Conservation (phyloP, 2,888 invertebrate genomes). For the Andrena bucephala region DNA sequence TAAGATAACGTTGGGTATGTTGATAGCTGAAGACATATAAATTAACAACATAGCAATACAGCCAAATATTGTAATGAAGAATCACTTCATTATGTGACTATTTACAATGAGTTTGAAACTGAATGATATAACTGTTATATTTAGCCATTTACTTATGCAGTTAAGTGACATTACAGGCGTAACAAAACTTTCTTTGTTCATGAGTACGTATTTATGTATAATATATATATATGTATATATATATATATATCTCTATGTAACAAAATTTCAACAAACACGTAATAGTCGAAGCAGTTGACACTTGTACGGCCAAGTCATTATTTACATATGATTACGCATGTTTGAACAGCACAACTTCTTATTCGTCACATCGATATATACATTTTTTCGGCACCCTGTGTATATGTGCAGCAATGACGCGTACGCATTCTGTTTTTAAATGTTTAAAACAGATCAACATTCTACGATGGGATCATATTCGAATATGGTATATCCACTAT, state of each 20-base stretch:
- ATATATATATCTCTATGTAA: not conserved
- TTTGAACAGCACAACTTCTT: not conserved
- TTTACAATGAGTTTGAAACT: not conserved
- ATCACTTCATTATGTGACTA: not conserved
- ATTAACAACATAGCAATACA: not conserved
- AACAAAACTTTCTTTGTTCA: not conserved
- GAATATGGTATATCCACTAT: not conserved
- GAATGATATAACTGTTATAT: not conserved
- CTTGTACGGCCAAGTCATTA: not conserved
- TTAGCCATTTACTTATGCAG: not conserved
- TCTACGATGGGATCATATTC: not conserved
- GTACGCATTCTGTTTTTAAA: not conserved
- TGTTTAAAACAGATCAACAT: not conserved
- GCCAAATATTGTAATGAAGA: not conserved
- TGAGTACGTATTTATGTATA: not conserved
- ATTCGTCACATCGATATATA: not conserved
- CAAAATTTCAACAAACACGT: not conserved
- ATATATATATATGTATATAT: not conserved
- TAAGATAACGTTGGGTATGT: conserved; percentile 57
- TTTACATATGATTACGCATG: not conserved
- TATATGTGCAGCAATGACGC: too few relatives aligned
- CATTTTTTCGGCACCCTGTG: not conserved
- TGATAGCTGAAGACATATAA: conserved; percentile 4
- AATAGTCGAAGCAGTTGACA: not conserved
- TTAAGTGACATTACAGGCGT: not conserved